Conservation (phyloP, 2,888 invertebrate species). For the Lucinisca nassula region DNA sequence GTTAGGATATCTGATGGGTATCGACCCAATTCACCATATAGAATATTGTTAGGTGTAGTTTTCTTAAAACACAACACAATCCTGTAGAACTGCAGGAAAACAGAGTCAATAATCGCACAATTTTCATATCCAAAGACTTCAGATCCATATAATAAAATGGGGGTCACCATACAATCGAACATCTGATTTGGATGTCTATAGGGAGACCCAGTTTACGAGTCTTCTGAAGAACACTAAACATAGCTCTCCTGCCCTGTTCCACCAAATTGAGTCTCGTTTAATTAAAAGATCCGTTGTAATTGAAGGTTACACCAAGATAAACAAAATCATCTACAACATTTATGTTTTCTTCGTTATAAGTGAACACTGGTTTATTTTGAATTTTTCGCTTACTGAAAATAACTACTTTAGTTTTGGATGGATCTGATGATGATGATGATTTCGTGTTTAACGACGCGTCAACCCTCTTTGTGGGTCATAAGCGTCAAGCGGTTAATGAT, state of each 20-base stretch:
- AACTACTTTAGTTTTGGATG: no score
- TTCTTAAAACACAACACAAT: no score
- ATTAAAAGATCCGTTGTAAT: no score
- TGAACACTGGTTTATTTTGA: not conserved
- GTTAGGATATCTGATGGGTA: not conserved
- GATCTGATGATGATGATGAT: no score
- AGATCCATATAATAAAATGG: not conserved
- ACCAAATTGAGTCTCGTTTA: not conserved
- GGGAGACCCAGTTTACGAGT: not conserved
- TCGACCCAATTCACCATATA: not conserved
- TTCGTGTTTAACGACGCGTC: no score
- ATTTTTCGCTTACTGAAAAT: no score
- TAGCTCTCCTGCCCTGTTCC: not conserved
- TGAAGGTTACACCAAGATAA: not conserved
- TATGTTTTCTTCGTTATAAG: not conserved
- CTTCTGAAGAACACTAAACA: not conserved
- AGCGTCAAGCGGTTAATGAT: no score
- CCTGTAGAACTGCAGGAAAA: not conserved
- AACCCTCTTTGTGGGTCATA: no score
- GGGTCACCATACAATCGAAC: not conserved
- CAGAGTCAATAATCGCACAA: not conserved
- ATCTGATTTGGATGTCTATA: not conserved
- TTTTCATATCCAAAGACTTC: not conserved
- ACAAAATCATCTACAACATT: conserved; percentile 1
- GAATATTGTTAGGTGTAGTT: not conserved